Conservation (phyloP, 2,113 vertebrate species). For the Cariama cristata region DNA sequence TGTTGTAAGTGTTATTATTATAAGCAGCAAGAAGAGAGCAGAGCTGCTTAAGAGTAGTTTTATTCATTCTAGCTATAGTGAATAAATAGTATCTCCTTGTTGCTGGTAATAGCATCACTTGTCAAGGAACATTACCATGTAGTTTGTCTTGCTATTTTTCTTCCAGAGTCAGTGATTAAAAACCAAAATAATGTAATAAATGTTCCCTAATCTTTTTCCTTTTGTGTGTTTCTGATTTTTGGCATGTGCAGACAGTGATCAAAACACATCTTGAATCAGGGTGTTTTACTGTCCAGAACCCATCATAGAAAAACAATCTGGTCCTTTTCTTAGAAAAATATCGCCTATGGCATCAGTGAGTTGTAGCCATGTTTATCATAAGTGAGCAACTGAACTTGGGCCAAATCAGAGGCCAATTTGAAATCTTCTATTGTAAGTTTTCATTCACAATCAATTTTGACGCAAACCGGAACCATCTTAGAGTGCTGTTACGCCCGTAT, state of each 20-base stretch:
- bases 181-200: background rate
- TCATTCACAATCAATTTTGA: background rate
- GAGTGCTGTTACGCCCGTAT: accelerated
- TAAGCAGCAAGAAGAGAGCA: background rate
- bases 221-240: background rate
- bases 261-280: background rate
- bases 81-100: background rate
- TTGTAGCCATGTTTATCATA: background rate
- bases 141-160: background rate
- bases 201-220: background rate
- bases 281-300: background rate
- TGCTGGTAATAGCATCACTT: background rate
- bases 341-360: background rate
- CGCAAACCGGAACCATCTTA: background rate
- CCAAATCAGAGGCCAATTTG: background rate
- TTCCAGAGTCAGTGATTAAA: background rate
- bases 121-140: background rate
- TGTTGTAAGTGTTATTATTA: background rate
- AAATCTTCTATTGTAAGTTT: background rate
- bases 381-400: background rate
- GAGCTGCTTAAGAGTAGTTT: background rate
- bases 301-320: background rate
- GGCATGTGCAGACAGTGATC: background rate
- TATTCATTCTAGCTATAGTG: background rate
- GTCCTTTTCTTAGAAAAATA: background rate